phyloP scores from a whole-genome alignment of 1,140 invertebrate genomes.

The Heliconius nattereri region DNA sequence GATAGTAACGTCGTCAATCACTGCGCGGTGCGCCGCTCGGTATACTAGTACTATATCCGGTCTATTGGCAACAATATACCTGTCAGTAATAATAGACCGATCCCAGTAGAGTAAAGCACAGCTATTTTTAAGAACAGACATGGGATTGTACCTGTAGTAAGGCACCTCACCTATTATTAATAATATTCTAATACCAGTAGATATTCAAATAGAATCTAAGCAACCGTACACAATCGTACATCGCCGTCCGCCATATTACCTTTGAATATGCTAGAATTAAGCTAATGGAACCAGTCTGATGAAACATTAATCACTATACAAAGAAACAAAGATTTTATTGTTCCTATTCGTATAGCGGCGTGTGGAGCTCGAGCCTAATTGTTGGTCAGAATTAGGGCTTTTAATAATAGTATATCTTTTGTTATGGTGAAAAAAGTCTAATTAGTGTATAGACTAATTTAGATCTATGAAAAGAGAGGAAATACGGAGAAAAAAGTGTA shows the following conservation, averaged over 20 bases:
- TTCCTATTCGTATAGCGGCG: neutral
- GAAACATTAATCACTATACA: constrained; percentile 9
- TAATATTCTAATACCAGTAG: neutral
- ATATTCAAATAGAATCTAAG: neutral
- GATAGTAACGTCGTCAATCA: too few relatives aligned
- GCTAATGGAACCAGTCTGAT: neutral
- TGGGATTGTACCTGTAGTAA: too few relatives aligned
- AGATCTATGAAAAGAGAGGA: too few relatives aligned
- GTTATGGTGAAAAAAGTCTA: neutral
- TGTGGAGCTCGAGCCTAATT: neutral
- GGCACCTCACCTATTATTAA: neutral
- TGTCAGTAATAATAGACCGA: too few relatives aligned
- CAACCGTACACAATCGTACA: neutral
- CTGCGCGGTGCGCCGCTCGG: too few relatives aligned
- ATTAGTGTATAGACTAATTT: too few relatives aligned
- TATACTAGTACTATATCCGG: too few relatives aligned
- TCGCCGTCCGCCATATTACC: neutral
- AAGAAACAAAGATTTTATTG: constrained; percentile 16
- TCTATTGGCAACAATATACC: too few relatives aligned
- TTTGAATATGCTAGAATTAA: constrained; percentile 8
- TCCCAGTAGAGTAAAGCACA: too few relatives aligned
- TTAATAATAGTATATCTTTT: constrained; percentile 6
- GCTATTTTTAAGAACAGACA: too few relatives aligned
- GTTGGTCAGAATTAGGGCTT: neutral
- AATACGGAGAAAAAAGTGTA: too few relatives aligned